Evolutionary conservation across 2,888 invertebrate species (phyloP), one percentile per base, ranked within the genome.

Genomic region (Epinotia demarniana): DNA sequence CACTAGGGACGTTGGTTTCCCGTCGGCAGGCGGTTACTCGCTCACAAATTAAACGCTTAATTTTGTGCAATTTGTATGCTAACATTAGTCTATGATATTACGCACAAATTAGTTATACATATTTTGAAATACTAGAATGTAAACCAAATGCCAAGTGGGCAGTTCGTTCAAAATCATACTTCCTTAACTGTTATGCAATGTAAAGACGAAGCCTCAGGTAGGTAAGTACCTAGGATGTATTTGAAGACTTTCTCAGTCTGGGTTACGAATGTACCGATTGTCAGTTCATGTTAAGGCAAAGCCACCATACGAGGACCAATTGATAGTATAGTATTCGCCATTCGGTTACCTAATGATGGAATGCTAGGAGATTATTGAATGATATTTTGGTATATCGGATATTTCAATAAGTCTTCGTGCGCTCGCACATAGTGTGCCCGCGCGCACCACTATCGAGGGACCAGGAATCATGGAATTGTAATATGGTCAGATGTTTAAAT

Each of bases 51-150:
- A 57, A 57, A 13, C 13, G 23, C 27, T 60, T 16, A n/a, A 16
- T 39, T 18, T 12, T 33, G 18, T 39, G 61, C n/a, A 62, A 33
- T 62, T 62, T 39, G 39, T 46, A 64, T 64, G 13, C 46, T 64
- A 18, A 46, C 33, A 33, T 33, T 33, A 33, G 6, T 33, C 13
- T 27, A 23, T 13, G 49, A n/a, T 53, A n/a, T 53, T n/a, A 53
- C 53, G 53, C 53, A 53, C 53, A n/a, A n/a, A n/a, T n/a, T 53
- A n/a, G 53, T n/a, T 53, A 53, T 27, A 27, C 23, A 1, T 53
- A 53, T n/a, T 6, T n/a, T 53, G 8, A 53, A n/a, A 53, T 39
- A 39, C 39, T 39, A 39, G 39, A 39, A 39, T 53, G 53, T n/a
- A 53, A n/a, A 53, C 16, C 6, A 53, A 53, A 39, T 3, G 39